phyloP scores from a whole-genome alignment of 1,140 invertebrate genomes.

The Drosophila albomicans region DNA sequence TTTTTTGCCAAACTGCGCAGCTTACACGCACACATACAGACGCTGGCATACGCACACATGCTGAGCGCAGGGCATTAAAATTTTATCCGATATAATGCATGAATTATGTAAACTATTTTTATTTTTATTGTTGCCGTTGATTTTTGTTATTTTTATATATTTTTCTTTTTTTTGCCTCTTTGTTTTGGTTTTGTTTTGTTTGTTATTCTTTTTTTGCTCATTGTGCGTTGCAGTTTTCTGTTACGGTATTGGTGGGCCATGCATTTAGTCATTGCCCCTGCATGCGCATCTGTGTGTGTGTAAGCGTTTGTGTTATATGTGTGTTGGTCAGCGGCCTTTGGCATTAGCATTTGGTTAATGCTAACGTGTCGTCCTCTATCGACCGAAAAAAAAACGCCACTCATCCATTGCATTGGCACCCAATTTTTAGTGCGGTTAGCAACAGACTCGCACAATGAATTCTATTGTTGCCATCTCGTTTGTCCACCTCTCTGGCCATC shows the following conservation, averaged over 20 bases:
- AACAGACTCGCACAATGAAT: slow-evolving; percentile 45
- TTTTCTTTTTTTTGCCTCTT: slow-evolving; percentile 29
- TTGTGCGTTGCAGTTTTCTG: slow-evolving; percentile 49
- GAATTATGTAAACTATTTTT: slow-evolving; percentile 83
- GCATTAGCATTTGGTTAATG: slow-evolving; percentile 82
- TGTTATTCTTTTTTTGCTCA: slow-evolving; percentile 14
- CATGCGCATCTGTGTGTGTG: slow-evolving; percentile 19
- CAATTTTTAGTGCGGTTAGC: slow-evolving; percentile 70
- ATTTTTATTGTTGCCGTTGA: slow-evolving; percentile 71
- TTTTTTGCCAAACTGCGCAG: slow-evolving; percentile 45
- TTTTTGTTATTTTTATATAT: slow-evolving; percentile 53
- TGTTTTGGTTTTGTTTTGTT: slow-evolving; percentile 29
- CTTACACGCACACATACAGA: slow-evolving; percentile 30
- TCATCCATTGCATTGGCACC: slow-evolving; percentile 32
- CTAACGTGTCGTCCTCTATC: slow-evolving; percentile 65
- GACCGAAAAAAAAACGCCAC: slow-evolving; percentile 51
- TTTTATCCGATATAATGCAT: slow-evolving; percentile 82
- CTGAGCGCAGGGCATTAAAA: slow-evolving; percentile 62
- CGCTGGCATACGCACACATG: slow-evolving; percentile 7
- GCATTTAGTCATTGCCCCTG: slow-evolving; percentile 44
- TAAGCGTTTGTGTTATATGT: neutral
- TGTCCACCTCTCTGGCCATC: slow-evolving; percentile 40
- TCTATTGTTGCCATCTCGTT: slow-evolving; percentile 31
- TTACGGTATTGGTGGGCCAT: slow-evolving; percentile 62
- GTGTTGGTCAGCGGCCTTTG: slow-evolving; percentile 58